These are phyloP conservation scores for Amphibalanus amphitrite DNA, from an alignment of 1,140 invertebrate genomes.

Conservation along the genomic window DNA sequence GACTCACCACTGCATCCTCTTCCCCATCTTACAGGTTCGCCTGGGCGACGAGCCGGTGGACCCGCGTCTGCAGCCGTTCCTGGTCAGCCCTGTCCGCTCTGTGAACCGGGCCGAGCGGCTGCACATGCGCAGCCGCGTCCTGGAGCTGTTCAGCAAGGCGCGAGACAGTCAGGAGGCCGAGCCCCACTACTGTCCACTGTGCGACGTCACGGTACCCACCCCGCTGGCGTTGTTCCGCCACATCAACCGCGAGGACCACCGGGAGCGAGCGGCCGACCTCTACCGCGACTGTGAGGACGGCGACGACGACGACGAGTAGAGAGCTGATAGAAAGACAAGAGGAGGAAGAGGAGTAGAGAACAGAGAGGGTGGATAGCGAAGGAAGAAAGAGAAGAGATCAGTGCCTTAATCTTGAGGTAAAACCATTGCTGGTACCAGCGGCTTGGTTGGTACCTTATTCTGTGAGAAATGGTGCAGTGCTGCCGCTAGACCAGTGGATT, in stretches of 20 bases:
- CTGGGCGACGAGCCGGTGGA: neutral
- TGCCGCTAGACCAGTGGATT: too few relatives aligned
- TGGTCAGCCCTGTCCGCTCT: neutral
- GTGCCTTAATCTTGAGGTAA: too few relatives aligned
- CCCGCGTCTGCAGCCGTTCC: neutral
- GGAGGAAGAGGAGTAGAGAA: too few relatives aligned
- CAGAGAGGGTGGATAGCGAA: too few relatives aligned
- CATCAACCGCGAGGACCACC: neutral
- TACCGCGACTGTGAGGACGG: neutral
- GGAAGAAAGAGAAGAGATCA: too few relatives aligned
- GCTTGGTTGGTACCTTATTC: too few relatives aligned
- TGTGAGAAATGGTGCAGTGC: too few relatives aligned
- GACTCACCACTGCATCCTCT: too few relatives aligned
- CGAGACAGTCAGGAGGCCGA: neutral
- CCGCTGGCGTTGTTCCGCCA: neutral
- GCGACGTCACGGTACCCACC: neutral
- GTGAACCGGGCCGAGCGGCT: neutral
- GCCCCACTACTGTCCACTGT: constrained; percentile 1
- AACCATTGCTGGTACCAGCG: too few relatives aligned
- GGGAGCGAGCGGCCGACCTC: neutral
- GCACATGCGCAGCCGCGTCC: neutral
- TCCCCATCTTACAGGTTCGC: neutral
- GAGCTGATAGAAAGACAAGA: too few relatives aligned
- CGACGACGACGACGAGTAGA: neutral
- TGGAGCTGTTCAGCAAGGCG: neutral